A percentile compares a stretch with the other conserved stretches of the same genome.
phyloP scores from a whole-genome alignment of 2,888 invertebrate genomes.

The Stenichneumon culpator region DNA sequence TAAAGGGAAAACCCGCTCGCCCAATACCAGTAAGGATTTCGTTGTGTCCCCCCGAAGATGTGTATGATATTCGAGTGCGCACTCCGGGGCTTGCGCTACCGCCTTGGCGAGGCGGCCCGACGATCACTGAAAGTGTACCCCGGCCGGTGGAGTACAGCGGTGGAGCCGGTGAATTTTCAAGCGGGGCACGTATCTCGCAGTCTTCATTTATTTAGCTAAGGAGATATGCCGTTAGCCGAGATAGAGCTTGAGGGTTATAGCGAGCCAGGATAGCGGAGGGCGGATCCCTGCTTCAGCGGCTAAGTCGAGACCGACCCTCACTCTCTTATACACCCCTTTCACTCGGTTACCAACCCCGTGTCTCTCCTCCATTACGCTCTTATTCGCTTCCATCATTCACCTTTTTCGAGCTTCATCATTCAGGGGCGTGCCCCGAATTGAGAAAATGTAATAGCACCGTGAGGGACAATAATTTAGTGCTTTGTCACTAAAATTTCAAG shows the following conservation, averaged over 20 bases:
- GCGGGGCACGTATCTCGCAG: slow-evolving; percentile 71
- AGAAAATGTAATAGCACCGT: neutral
- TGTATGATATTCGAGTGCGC: slow-evolving; percentile 7
- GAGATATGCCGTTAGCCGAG: slow-evolving; percentile 71
- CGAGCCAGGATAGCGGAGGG: slow-evolving; percentile 15
- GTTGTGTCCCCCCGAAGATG: neutral
- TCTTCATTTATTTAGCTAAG: slow-evolving; percentile 76
- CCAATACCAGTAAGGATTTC: neutral
- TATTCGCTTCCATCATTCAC: slow-evolving; percentile 10
- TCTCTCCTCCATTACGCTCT: slow-evolving; percentile 12
- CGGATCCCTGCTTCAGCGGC: slow-evolving; percentile 21
- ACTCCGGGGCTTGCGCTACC: neutral
- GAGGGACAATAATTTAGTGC: neutral
- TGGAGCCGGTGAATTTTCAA: slow-evolving; percentile 68
- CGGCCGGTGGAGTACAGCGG: neutral
- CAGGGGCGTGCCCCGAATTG: slow-evolving; percentile 24
- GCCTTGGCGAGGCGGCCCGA: neutral
- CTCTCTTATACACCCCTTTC: slow-evolving; percentile 8
- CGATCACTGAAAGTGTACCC: slow-evolving; percentile 29
- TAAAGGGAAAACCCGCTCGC: neutral
- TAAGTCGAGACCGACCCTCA: slow-evolving; percentile 18
- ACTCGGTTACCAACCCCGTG: slow-evolving; percentile 1
- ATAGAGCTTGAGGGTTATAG: slow-evolving; percentile 66
- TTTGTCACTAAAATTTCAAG: neutral
- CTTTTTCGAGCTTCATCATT: slow-evolving; percentile 59